These are phyloP conservation scores for Pomacea canaliculata DNA, from an alignment of 2,888 invertebrate species.

Conservation along the genomic window DNA sequence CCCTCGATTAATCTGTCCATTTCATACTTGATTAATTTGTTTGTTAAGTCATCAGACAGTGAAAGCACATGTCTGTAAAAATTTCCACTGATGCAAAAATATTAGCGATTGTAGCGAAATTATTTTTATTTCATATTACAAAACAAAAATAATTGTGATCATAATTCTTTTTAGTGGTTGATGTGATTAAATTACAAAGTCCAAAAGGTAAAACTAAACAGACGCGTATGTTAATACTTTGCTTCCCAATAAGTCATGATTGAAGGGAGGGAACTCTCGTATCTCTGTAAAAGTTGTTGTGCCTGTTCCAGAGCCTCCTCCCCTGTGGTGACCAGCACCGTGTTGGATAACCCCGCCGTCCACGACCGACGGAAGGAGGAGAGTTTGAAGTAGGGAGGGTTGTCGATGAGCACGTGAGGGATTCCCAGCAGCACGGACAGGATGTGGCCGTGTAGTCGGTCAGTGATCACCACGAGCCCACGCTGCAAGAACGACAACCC, in stretches of 20 bases:
- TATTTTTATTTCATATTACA: no score
- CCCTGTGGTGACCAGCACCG: constrained; percentile 20
- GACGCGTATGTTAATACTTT: no score
- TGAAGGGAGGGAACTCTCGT: constrained; percentile 10
- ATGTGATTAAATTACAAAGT: no score
- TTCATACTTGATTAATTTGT: no score
- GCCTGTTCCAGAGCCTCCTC: constrained; percentile 26
- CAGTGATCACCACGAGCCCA: constrained; percentile 40
- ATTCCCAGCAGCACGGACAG: constrained; percentile 28
- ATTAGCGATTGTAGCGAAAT: no score
- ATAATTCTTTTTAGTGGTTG: no score
- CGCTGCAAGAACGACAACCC: constrained; percentile 38
- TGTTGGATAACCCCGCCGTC: constrained; percentile 31
- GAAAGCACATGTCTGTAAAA: no score
- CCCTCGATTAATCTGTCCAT: no score
- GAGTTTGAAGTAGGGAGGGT: constrained; percentile 29
- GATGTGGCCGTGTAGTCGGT: constrained; percentile 39
- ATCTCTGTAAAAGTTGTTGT: constrained; percentile 17
- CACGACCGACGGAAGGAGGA: constrained; percentile 29
- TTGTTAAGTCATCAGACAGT: no score
- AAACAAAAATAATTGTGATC: no score
- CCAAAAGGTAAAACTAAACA: no score
- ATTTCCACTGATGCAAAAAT: no score
- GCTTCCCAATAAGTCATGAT: background rate
- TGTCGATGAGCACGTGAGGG: constrained; percentile 38